Percentiles rank a stretch among this genome's conserved stretches.
These are phyloP conservation scores for Carettochelys insculpta DNA, from an alignment of 2,113 vertebrate genomes.

Conservation along the genomic window DNA sequence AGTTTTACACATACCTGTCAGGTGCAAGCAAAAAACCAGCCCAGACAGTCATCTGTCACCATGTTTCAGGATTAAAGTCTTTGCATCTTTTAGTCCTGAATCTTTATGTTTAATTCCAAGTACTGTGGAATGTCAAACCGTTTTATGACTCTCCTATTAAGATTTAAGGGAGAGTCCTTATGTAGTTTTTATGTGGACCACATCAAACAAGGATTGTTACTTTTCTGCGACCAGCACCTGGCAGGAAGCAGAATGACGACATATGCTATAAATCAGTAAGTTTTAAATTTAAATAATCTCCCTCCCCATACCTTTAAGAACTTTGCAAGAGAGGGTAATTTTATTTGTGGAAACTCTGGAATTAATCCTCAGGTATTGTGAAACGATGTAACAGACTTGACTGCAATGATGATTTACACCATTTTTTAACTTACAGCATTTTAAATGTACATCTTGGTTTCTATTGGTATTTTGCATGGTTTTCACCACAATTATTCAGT, in stretches of 20 bases:
- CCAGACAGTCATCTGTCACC: conserved; percentile 18
- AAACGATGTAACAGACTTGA: neutral
- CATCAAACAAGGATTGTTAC: conserved; percentile 13
- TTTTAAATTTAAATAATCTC: neutral
- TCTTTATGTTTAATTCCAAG: conserved; percentile 26
- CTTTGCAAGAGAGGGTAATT: neutral
- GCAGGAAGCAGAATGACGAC: neutral
- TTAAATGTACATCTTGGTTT: neutral
- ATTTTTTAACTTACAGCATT: neutral
- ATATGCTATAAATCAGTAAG: neutral
- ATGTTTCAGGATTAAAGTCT: conserved; percentile 37
- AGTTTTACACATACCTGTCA: conserved; percentile 44
- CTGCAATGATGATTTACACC: neutral
- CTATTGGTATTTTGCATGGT: neutral
- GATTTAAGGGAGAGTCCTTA: conserved; percentile 30
- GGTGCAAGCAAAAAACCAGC: neutral
- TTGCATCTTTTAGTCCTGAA: neutral
- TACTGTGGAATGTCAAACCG: conserved; percentile 45
- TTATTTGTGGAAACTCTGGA: neutral
- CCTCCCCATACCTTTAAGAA: neutral
- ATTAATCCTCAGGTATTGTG: neutral
- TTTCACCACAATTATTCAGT: conserved; percentile 40
- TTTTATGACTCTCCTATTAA: conserved; percentile 28
- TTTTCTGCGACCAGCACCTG: neutral
- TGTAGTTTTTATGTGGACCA: neutral